Base-by-base conservation (phyloP, 2,797 vertebrate species). In the Picus viridis region DNA sequence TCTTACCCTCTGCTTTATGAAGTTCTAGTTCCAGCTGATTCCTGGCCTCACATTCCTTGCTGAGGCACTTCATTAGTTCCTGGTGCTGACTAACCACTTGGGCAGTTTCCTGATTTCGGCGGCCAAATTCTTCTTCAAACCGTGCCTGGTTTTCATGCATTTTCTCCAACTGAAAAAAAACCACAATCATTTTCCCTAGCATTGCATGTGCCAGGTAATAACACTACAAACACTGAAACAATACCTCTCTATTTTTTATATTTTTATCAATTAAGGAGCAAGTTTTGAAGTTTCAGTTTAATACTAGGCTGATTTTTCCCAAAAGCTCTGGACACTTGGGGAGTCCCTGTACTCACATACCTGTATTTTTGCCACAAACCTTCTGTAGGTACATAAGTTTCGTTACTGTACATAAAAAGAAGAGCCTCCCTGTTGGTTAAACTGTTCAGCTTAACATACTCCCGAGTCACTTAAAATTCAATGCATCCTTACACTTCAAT, bases 1-100 rank as follows among this genome's bases (percentile, higher is more conserved):
- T 2, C 98, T 98, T 94, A 99, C 99, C 99, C 88, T 98, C 98
- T 5, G 98, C 97, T 94, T 99, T 99, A 95, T 99, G 99, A 34
- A 99, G 98, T 77, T 99, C 97, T 39, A 99, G 94, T 17, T 97
- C 97, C 63, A 99, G 98, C 18, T 97, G 96, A 41, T 97, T 98
- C 97, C 98, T 99, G 51, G 96, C 95, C 34, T 97, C 95, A 0
- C 97, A 98, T 92, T 99, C 98, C 83, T 98, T 97, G 4, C 97
- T 98, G 32, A 99, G 97, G 82, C 98, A 98, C 65, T 98, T 97
- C 91, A 99, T 89, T 12, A 99, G 81, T 62, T 98, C 97, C 89
- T 98, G 97, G 94, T 99, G 98, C 93, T 99, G 98, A 64, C 97
- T 96, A 12, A 99, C 83, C 14, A 98, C 97, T 58, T 98, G 98